A percentile compares a stretch with the other conserved stretches of the same genome.
These are phyloP conservation scores for Stenotaenia linearis DNA, from an alignment of 2,888 invertebrate genomes.

Conservation along the genomic window DNA sequence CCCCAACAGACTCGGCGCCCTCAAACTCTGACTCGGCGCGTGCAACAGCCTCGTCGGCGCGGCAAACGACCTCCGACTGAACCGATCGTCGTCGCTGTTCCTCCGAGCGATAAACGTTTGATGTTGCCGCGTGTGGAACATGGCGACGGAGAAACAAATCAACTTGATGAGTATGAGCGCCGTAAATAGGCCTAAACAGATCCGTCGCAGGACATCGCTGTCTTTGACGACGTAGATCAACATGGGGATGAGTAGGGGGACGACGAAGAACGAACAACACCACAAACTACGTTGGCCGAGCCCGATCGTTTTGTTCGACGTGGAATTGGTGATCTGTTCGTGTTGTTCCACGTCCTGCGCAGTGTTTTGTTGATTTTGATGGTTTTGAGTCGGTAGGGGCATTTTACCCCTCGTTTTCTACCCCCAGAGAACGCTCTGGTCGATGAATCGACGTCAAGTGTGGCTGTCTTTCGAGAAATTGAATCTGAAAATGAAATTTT, in stretches of 20 bases:
- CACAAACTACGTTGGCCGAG: conserved; percentile 27
- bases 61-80: neutral
- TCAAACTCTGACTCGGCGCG: neutral
- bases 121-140: conserved; percentile 14
- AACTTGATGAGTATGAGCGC: conserved; percentile 26
- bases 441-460: neutral
- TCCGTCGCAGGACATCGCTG: conserved; percentile 10
- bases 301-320: neutral
- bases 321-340: neutral
- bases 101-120: neutral
- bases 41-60: neutral
- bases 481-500: neutral
- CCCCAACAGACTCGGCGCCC: neutral
- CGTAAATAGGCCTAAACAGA: conserved; percentile 12
- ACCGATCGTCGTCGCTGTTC: neutral
- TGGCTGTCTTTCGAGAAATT: neutral
- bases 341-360: neutral
- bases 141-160: conserved; percentile 24
- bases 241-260: conserved; percentile 8
- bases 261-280: conserved; percentile 24
- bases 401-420: too few species aligned
- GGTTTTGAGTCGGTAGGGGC: too few species aligned
- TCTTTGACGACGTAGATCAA: conserved; percentile 28
- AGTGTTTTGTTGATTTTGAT: too few species aligned
- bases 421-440: neutral